Percentiles rank a stretch among this genome's conserved stretches.
These are phyloP conservation scores for Moxostoma hubbsi DNA, from an alignment of 2,797 vertebrate species.

Conservation along the genomic window DNA sequence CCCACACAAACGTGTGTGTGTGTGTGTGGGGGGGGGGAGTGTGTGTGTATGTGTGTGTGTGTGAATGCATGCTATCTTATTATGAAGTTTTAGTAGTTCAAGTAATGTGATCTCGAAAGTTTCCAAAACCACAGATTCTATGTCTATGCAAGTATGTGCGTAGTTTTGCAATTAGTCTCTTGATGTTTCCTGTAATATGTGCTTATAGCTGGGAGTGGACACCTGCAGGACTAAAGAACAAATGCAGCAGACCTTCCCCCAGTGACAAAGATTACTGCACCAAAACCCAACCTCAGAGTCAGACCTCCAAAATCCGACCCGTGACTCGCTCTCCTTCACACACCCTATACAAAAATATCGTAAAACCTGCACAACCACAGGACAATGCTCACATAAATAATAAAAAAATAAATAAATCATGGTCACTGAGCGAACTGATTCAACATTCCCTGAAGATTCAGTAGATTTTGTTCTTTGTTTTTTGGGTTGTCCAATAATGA, in stretches of 20 bases:
- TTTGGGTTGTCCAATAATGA: constrained; percentile 78
- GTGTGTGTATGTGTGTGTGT: constrained; percentile 44
- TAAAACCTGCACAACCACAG: constrained; percentile 62
- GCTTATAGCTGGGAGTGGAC: constrained; percentile 55
- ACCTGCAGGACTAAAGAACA: constrained; percentile 77
- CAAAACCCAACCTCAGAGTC: constrained; percentile 59
- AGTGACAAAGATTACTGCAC: constrained; percentile 67
- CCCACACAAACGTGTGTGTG: too few species aligned
- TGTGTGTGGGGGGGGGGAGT: too few species aligned
- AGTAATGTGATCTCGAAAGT: constrained; percentile 35
- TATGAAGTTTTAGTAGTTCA: constrained; percentile 47
- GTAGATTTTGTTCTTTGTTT: constrained; percentile 62
- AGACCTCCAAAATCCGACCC: constrained; percentile 21
- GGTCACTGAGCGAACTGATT: constrained; percentile 70
- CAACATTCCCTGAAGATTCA: constrained; percentile 78
- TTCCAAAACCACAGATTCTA: constrained; percentile 23
- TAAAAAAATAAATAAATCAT: constrained; percentile 73
- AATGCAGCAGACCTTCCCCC: constrained; percentile 70
- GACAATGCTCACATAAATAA: constrained; percentile 68
- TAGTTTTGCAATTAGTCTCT: constrained; percentile 46
- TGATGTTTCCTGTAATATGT: constrained; percentile 44
- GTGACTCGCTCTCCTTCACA: constrained; percentile 1
- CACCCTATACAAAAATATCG: constrained; percentile 45
- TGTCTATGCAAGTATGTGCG: constrained; percentile 20
- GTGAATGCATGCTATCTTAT: constrained; percentile 45